These are phyloP conservation scores for Cosmorhoe ocellata DNA, from an alignment of 2,888 invertebrate genomes.

Conservation along the genomic window DNA sequence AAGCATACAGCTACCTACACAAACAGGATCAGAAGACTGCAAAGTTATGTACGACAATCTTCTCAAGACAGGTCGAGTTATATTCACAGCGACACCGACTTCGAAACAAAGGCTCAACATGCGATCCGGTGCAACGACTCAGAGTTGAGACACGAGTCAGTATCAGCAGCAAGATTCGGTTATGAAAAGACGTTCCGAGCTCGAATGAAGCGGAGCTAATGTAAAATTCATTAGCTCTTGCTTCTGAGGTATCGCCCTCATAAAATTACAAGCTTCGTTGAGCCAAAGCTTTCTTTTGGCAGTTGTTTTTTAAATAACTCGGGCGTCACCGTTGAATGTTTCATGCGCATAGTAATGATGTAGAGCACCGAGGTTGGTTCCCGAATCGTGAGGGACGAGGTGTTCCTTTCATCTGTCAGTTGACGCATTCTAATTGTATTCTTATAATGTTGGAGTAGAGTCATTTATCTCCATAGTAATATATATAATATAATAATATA, in stretches of 20 bases:
- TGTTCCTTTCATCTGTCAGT: conserved; percentile 17
- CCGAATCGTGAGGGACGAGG: conserved; percentile 16
- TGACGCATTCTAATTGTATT: not conserved
- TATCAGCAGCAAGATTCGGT: conserved; percentile 27
- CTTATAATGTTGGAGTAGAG: conserved; percentile 1
- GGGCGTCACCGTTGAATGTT: conserved; percentile 62
- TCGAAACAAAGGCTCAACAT: conserved; percentile 24
- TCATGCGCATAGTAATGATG: conserved; percentile 58
- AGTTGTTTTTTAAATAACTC: conserved; percentile 53
- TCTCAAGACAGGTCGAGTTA: conserved; percentile 8
- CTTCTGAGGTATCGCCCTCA: conserved; percentile 46
- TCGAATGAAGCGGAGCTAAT: conserved; percentile 34
- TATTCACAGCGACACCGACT: conserved; percentile 6
- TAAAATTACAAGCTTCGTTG: conserved; percentile 47
- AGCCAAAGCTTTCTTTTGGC: conserved; percentile 41
- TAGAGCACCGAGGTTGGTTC: conserved; percentile 25
- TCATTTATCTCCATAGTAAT: no score
- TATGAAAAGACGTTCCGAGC: conserved; percentile 31
- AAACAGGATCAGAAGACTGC: not conserved
- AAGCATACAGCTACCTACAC: no score
- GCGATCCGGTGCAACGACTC: conserved; percentile 9
- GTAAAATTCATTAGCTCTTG: conserved; percentile 36
- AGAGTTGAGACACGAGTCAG: conserved; percentile 15
- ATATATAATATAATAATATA: no score
- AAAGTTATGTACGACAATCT: not conserved